Evolutionary conservation across 1,140 invertebrate genomes (phyloP).

Genomic region (Caerostris extrusa): DNA sequence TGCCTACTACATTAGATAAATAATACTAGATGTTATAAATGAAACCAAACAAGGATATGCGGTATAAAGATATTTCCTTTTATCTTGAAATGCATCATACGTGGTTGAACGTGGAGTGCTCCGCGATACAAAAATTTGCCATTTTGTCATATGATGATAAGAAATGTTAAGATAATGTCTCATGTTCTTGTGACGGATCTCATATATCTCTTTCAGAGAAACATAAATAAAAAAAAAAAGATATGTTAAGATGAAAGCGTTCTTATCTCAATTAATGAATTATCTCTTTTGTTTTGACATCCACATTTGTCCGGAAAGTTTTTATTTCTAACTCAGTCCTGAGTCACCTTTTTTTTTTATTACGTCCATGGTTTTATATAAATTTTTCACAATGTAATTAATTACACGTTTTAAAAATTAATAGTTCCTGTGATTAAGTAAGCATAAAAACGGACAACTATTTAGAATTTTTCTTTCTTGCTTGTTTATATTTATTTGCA

Average conservation of each 20-base stretch:
- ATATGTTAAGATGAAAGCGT: neutral
- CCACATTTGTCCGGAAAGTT: neutral
- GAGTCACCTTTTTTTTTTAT: too few species aligned
- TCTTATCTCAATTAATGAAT: neutral
- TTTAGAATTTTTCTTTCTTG: too few species aligned
- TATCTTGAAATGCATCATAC: neutral
- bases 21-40: neutral
- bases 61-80: neutral
- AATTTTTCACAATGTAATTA: too few species aligned
- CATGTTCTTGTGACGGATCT: neutral
- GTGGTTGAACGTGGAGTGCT: neutral
- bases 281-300: neutral
- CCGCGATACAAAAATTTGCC: neutral
- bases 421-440: too few species aligned
- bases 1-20: neutral
- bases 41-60: neutral
- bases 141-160: neutral
- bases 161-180: neutral
- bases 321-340: too few species aligned
- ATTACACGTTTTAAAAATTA: too few species aligned
- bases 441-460: too few species aligned
- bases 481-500: too few species aligned
- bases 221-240: neutral
- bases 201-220: neutral
- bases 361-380: too few species aligned